Percentiles rank a stretch among this genome's conserved stretches.
phyloP scores from a whole-genome alignment of 2,113 vertebrate genomes.

The Prietella phreatophila region DNA sequence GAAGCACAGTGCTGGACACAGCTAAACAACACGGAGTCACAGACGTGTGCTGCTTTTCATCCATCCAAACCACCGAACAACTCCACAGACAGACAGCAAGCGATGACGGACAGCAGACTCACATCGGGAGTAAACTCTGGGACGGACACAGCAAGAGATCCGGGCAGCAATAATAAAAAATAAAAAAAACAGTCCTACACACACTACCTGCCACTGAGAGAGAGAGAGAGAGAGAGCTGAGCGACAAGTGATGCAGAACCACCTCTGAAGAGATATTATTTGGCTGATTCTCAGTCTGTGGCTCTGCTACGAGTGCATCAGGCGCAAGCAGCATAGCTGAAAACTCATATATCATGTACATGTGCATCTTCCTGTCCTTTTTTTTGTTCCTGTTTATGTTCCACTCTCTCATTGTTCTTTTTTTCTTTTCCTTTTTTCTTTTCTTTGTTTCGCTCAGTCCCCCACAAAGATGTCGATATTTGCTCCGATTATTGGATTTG shows the following conservation, averaged over 20 bases:
- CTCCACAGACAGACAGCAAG: not conserved
- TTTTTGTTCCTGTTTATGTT: constrained; percentile 31
- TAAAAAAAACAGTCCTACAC: not conserved
- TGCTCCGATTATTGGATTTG: not conserved
- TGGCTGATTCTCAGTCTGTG: not conserved
- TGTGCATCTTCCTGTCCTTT: constrained; percentile 1
- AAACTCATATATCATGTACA: not conserved
- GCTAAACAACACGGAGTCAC: not conserved
- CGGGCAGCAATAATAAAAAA: constrained; percentile 25
- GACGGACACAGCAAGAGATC: not conserved
- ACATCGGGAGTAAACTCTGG: not conserved
- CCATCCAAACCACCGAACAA: not conserved
- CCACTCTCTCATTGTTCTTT: constrained; percentile 58
- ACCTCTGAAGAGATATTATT: not conserved
- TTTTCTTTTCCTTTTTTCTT: constrained; percentile 26
- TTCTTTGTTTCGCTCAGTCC: constrained; percentile 47
- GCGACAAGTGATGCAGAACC: not conserved
- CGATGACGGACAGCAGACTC: not conserved
- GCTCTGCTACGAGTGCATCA: not conserved
- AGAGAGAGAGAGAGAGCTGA: not conserved
- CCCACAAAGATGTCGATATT: not conserved
- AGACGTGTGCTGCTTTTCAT: not conserved
- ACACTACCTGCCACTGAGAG: constrained; percentile 36
- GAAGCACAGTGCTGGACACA: not conserved
- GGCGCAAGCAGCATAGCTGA: not conserved